phyloP scores from a whole-genome alignment of 2,797 vertebrate species.

The Syndactyla subalaris region DNA sequence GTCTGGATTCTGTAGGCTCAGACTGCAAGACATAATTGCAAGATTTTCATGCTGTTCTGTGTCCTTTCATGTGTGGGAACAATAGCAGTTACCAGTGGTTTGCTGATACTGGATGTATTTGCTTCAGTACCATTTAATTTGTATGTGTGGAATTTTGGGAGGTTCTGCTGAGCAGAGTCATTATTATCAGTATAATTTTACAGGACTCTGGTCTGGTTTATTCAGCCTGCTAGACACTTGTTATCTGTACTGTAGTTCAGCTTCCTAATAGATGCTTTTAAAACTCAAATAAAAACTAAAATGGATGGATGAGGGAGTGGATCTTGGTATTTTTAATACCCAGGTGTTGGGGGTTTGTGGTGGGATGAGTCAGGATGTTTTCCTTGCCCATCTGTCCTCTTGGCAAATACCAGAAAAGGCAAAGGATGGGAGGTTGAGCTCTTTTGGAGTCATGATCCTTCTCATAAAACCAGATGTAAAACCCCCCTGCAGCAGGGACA shows the following conservation, averaged over 20 bases:
- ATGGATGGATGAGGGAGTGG: fast-evolving
- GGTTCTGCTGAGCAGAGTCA: not conserved
- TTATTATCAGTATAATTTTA: not conserved
- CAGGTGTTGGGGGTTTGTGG: not conserved
- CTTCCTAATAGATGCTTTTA: not conserved
- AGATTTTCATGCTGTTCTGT: not conserved
- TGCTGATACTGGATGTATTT: not conserved
- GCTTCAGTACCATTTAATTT: not conserved
- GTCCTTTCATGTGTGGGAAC: not conserved
- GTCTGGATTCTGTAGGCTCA: not conserved
- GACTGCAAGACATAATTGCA: not conserved
- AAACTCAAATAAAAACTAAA: not conserved
- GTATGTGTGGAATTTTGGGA: not conserved
- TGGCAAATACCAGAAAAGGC: not conserved
- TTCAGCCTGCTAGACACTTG: not conserved
- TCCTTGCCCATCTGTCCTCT: not conserved
- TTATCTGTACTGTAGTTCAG: not conserved
- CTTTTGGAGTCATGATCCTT: fast-evolving
- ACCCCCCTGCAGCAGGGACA: not conserved
- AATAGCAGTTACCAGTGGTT: not conserved
- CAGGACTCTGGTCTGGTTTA: not conserved
- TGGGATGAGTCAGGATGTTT: not conserved
- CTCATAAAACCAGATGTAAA: not conserved
- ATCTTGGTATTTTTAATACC: not conserved
- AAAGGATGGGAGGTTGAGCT: not conserved